A percentile compares a stretch with the other conserved stretches of the same genome.
Evolutionary conservation across 2,797 vertebrate genomes (phyloP).

Genomic region (Sardinella longiceps): DNA sequence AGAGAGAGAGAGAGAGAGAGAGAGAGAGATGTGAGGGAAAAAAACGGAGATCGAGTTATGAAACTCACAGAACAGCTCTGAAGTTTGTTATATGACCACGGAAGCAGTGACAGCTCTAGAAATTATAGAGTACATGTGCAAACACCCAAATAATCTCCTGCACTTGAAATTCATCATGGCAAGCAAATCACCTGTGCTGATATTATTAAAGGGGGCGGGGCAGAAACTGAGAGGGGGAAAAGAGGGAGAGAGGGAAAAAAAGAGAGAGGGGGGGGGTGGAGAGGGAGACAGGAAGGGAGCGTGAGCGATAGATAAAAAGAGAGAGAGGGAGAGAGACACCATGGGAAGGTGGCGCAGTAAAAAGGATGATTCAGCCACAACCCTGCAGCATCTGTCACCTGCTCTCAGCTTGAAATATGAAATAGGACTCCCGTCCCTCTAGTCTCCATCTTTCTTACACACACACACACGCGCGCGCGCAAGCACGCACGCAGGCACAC

Average conservation of each 20-base stretch:
- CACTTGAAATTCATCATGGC: neutral
- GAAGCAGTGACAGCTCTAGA: neutral
- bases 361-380: conserved; percentile 19
- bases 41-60: neutral
- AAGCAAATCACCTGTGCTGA: neutral
- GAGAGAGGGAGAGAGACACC: neutral
- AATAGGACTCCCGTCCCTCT: neutral
- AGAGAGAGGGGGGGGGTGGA: neutral
- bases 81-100: neutral
- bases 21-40: neutral
- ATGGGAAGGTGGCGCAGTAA: neutral
- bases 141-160: neutral
- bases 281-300: neutral
- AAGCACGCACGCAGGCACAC: no score
- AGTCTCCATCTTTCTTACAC: neutral
- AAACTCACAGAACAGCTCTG: neutral
- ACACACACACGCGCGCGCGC: no score
- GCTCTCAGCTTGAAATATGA: conserved; percentile 20
- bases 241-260: neutral
- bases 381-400: neutral
- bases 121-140: neutral
- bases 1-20: neutral
- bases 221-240: neutral
- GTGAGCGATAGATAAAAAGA: neutral
- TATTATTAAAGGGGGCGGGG: neutral